phyloP scores from a whole-genome alignment of 2,113 vertebrate genomes.

The Chamaea fasciata region DNA sequence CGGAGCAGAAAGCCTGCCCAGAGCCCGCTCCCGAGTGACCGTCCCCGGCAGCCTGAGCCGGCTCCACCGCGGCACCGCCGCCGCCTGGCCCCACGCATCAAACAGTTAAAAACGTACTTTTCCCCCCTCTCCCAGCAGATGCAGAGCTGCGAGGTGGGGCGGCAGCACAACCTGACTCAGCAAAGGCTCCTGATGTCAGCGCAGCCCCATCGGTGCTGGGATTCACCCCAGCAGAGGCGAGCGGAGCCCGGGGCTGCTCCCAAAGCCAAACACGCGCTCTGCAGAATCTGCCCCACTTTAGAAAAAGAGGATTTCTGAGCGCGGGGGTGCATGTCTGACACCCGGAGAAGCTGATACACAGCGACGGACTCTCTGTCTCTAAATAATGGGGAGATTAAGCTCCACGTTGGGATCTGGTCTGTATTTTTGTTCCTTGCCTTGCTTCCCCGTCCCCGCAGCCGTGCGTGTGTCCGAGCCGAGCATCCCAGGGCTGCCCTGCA shows the following conservation, averaged over 20 bases:
- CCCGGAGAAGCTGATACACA: not conserved
- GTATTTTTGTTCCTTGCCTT: not conserved
- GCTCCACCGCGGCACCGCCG: not conserved
- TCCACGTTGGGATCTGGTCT: not conserved
- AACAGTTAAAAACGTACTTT: not conserved
- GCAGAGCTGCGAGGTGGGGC: not conserved
- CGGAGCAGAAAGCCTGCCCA: slow-evolving; percentile 3
- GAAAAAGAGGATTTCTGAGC: not conserved
- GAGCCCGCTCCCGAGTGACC: not conserved
- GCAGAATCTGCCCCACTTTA: not conserved
- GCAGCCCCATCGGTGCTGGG: not conserved
- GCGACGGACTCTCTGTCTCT: not conserved
- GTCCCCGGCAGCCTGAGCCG: not conserved
- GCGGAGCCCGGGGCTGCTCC: not conserved
- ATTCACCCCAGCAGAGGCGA: not conserved
- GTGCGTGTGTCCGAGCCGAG: fast-evolving
- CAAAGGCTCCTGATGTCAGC: not conserved
- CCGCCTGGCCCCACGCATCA: not conserved
- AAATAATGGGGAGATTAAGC: not conserved
- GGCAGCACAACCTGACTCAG: slow-evolving; percentile 46
- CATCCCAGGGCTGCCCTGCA: not conserved
- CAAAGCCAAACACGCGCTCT: not conserved
- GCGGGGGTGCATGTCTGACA: not conserved
- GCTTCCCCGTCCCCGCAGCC: not conserved
- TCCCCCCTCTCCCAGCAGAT: not conserved